phyloP scores from a whole-genome alignment of 2,888 invertebrate species.

The Hypomecis atomaria region DNA sequence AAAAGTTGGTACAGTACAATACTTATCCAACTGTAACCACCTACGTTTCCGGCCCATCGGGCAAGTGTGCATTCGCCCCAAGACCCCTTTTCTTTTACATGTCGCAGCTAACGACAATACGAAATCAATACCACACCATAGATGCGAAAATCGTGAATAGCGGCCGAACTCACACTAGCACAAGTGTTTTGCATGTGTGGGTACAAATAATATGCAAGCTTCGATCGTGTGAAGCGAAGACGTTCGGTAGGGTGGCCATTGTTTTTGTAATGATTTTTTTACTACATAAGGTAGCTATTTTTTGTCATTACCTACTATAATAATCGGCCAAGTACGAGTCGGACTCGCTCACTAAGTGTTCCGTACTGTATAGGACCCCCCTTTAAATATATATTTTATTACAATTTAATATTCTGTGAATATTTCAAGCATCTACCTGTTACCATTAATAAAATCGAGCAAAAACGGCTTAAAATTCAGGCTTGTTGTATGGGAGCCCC shows the following conservation, averaged over 20 bases:
- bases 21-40: slow-evolving; percentile 6
- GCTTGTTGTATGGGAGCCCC: too few species aligned
- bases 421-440: too few species aligned
- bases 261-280: slow-evolving; percentile 26
- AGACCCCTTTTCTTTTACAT: slow-evolving; percentile 83
- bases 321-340: too few species aligned
- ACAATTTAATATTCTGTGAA: too few species aligned
- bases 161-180: slow-evolving; percentile 61
- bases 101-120: slow-evolving; percentile 84
- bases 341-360: too few species aligned
- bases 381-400: too few species aligned
- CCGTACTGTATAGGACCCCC: too few species aligned
- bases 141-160: slow-evolving; percentile 83
- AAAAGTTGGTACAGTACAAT: background rate
- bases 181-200: slow-evolving; percentile 51
- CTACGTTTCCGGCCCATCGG: slow-evolving; percentile 1
- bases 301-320: too few species aligned
- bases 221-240: slow-evolving; percentile 73
- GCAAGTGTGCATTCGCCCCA: slow-evolving; percentile 62
- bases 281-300: too few species aligned
- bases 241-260: slow-evolving; percentile 67
- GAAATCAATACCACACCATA: slow-evolving; percentile 85
- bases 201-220: slow-evolving; percentile 81
- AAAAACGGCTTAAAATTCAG: too few species aligned
- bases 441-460: too few species aligned